Conservation (phyloP, 1,140 invertebrate genomes). For the Diachasmimorpha longicaudata region DNA sequence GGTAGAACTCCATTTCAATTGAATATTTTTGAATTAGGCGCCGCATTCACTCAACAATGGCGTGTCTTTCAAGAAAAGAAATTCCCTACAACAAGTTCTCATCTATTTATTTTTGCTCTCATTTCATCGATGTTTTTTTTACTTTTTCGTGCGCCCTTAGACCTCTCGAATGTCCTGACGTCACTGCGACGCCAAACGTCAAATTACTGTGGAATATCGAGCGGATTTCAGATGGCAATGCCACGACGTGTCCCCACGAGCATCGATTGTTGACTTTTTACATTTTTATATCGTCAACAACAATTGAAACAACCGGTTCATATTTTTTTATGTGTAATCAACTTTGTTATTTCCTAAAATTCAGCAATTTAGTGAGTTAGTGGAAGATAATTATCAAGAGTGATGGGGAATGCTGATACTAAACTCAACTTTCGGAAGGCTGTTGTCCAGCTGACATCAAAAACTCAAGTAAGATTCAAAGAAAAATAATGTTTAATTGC, state of each 20-base stretch:
- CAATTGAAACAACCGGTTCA: background rate
- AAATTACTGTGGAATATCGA: conserved; percentile 13
- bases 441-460: conserved; percentile 94
- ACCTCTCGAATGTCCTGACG: background rate
- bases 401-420: conserved; percentile 96
- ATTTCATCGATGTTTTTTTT: no score
- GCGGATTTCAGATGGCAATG: background rate
- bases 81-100: no score
- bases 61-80: no score
- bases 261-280: background rate
- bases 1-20: no score
- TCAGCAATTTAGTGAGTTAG: background rate
- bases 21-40: no score
- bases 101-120: no score
- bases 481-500: background rate
- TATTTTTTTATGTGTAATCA: background rate
- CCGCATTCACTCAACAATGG: no score
- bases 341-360: background rate
- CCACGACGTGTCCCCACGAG: background rate
- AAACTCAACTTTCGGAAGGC: conserved; percentile 98
- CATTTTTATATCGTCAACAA: conserved; percentile 3
- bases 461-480: conserved; percentile 79
- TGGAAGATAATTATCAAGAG: background rate
- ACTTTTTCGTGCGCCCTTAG: no score
- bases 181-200: conserved; percentile 21